Evolutionary conservation across 2,888 invertebrate genomes (phyloP).

Genomic region (Disparrhopalites patrizii): DNA sequence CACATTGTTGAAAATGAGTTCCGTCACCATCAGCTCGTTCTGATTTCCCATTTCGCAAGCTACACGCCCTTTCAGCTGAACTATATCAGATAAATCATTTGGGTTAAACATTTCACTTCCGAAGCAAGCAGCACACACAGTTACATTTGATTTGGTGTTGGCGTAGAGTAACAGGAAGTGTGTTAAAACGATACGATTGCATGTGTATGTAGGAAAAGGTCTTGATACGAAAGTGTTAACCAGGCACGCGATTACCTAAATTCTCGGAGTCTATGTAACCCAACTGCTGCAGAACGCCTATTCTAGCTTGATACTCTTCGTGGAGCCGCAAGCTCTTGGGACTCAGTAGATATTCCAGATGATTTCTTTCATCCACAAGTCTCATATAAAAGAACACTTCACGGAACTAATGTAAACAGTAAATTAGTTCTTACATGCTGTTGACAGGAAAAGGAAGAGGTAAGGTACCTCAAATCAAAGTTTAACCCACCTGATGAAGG

Average conservation of each 20-base stretch:
- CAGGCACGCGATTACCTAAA: too few relatives aligned
- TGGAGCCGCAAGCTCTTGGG: slow-evolving; percentile 79
- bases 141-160: background rate
- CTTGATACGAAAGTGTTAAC: too few relatives aligned
- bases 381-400: slow-evolving; percentile 59
- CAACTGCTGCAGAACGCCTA: slow-evolving; percentile 69
- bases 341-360: slow-evolving; percentile 72
- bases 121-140: background rate
- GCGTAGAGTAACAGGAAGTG: too few relatives aligned
- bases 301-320: slow-evolving; percentile 81
- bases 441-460: too few relatives aligned
- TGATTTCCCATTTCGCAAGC: slow-evolving; percentile 78
- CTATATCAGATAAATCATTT: slow-evolving; percentile 53
- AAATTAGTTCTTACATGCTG: background rate
- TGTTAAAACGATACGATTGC: too few relatives aligned
- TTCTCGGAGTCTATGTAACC: slow-evolving; percentile 72
- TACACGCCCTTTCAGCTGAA: slow-evolving; percentile 76
- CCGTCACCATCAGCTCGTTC: slow-evolving; percentile 89
- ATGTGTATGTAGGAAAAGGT: too few relatives aligned
- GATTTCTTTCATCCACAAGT: slow-evolving; percentile 60
- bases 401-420: slow-evolving; percentile 58
- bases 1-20: slow-evolving; percentile 84
- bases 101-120: background rate
- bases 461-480: too few relatives aligned
- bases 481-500: slow-evolving; percentile 34